A percentile compares a stretch with the other conserved stretches of the same genome.
Evolutionary conservation across 2,797 vertebrate species (phyloP).

Genomic region (Cygnus olor): DNA sequence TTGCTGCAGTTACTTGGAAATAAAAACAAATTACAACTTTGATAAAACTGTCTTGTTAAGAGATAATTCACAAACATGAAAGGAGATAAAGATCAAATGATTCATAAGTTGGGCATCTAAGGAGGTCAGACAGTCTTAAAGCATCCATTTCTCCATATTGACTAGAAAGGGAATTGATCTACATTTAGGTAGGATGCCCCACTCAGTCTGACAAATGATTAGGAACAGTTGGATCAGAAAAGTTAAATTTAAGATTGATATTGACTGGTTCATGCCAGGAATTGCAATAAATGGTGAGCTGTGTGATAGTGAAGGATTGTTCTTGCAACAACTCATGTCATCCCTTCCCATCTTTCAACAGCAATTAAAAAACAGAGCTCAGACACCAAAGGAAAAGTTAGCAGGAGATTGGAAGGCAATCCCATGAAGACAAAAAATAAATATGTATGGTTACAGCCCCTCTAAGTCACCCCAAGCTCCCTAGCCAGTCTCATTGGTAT

Average conservation of each 20-base stretch:
- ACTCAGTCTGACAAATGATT: neutral
- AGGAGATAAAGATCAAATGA: neutral
- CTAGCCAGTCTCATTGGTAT: neutral
- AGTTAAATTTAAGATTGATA: neutral
- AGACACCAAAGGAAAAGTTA: neutral
- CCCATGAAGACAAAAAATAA: neutral
- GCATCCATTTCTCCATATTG: neutral
- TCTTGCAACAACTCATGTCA: neutral
- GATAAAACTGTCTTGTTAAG: neutral
- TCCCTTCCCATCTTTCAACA: neutral
- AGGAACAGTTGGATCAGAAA: neutral
- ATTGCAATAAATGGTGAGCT: neutral
- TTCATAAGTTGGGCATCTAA: neutral
- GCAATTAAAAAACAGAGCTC: neutral
- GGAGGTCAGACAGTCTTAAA: neutral
- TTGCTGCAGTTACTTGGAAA: neutral
- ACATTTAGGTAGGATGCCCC: neutral
- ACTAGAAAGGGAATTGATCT: neutral
- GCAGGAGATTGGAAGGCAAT: neutral
- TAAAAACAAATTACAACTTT: neutral
- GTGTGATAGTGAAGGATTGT: neutral
- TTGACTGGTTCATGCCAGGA: neutral
- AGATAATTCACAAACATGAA: neutral
- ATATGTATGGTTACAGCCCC: neutral
- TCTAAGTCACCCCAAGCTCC: neutral